phyloP scores from a whole-genome alignment of 1,140 invertebrate genomes.

The Nebria ingens region DNA sequence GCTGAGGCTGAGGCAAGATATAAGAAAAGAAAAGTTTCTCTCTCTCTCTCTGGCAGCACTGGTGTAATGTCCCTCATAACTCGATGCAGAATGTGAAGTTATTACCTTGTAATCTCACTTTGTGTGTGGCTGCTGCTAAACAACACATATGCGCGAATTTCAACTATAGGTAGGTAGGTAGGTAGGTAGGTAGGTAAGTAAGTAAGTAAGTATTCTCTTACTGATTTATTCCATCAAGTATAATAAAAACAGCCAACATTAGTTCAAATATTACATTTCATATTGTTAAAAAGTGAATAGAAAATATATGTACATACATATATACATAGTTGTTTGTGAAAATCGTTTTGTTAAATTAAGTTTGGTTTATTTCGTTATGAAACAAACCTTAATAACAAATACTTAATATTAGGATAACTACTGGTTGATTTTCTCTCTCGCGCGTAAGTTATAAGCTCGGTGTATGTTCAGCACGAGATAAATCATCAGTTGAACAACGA shows the following conservation, averaged over 20 bases:
- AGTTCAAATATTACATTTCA: no score
- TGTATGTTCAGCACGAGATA: background rate
- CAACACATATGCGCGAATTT: background rate
- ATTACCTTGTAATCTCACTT: background rate
- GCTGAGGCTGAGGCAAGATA: background rate
- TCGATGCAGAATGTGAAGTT: background rate
- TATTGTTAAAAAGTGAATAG: no score
- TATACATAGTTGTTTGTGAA: no score
- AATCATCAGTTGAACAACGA: background rate
- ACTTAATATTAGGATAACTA: no score
- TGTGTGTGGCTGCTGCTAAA: background rate
- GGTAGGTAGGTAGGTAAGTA: background rate
- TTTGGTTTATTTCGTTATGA: no score
- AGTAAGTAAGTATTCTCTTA: background rate
- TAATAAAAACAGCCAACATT: no score
- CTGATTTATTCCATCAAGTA: background rate
- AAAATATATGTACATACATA: no score
- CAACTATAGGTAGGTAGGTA: background rate
- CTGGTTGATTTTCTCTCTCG: no score
- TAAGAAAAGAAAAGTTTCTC: background rate
- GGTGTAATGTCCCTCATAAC: slow-evolving; percentile 1
- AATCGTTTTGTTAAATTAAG: no score
- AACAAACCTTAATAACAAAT: no score
- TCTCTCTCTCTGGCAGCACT: background rate
- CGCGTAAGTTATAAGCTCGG: background rate